These are phyloP conservation scores for Orcinus orca DNA, from an alignment of 2,113 vertebrate species.

Conservation along the genomic window DNA sequence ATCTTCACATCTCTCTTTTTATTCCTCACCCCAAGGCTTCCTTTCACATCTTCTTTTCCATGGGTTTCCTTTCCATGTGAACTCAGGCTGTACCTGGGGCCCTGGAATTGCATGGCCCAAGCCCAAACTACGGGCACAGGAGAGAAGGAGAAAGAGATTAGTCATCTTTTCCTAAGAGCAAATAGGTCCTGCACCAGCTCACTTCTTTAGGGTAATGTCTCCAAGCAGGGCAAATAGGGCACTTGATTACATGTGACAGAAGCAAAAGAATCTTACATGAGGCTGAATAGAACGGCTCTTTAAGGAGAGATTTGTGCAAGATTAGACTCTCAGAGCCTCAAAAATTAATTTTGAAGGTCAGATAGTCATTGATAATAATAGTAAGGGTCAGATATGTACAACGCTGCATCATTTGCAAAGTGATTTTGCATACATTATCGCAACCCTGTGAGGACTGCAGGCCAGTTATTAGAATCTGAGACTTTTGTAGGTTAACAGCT, in stretches of 20 bases:
- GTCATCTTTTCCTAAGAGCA: background rate
- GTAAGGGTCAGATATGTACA: background rate
- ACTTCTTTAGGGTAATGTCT: background rate
- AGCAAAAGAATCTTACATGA: background rate
- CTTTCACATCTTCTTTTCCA: background rate
- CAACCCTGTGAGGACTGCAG: background rate
- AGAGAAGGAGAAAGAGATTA: background rate
- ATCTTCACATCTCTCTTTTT: background rate
- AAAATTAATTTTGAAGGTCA: background rate
- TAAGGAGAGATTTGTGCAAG: background rate
- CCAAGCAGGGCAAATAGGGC: background rate
- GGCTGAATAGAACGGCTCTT: background rate
- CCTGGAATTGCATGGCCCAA: background rate
- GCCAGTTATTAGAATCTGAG: too few species aligned
- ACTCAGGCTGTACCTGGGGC: background rate
- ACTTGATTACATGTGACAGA: background rate
- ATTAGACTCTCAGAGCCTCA: background rate
- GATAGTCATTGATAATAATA: background rate
- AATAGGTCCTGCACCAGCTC: background rate
- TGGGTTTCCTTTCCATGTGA: background rate
- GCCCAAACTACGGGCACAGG: background rate
- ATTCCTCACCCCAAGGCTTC: background rate
- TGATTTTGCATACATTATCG: background rate
- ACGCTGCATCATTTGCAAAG: background rate
- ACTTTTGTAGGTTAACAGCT: too few species aligned